Evolutionary conservation across 2,113 vertebrate genomes (phyloP).

Genomic region (Trichomycterus rosablanca): DNA sequence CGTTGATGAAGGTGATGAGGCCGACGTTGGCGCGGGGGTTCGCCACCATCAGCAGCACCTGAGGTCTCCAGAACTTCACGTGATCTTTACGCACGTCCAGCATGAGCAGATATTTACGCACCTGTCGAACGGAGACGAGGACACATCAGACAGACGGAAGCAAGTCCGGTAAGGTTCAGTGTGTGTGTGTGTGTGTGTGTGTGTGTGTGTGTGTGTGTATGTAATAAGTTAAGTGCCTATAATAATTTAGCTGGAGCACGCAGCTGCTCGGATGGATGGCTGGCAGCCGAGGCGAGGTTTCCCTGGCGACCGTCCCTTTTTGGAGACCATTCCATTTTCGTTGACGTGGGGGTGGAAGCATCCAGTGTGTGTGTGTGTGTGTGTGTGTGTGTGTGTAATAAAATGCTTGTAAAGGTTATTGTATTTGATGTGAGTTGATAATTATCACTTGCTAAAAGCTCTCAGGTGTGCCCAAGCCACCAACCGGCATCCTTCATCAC

Average conservation of each 20-base stretch:
- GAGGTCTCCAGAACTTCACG: constrained; percentile 95
- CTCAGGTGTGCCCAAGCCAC: too few relatives aligned
- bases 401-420: too few relatives aligned
- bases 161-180: too few relatives aligned
- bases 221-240: constrained; percentile 67
- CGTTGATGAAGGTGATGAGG: constrained; percentile 88
- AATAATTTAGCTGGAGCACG: constrained; percentile 56
- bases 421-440: too few relatives aligned
- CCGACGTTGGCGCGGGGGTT: constrained; percentile 81
- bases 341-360: constrained; percentile 23
- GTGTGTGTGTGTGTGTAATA: constrained; percentile 37
- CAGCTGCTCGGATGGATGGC: constrained; percentile 52
- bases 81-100: constrained; percentile 95
- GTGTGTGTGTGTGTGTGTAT: too few relatives aligned
- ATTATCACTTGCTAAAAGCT: too few relatives aligned
- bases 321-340: constrained; percentile 54
- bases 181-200: too few relatives aligned
- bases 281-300: constrained; percentile 50
- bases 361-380: constrained; percentile 37
- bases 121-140: constrained; percentile 62
- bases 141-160: too few relatives aligned
- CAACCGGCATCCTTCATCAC: too few relatives aligned
- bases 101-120: constrained; percentile 92
- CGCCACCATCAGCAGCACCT: constrained; percentile 91
- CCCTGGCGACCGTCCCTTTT: constrained; percentile 57